These are phyloP conservation scores for Styela plicata DNA, from an alignment of 23 tunicate species.

Conservation along the genomic window DNA sequence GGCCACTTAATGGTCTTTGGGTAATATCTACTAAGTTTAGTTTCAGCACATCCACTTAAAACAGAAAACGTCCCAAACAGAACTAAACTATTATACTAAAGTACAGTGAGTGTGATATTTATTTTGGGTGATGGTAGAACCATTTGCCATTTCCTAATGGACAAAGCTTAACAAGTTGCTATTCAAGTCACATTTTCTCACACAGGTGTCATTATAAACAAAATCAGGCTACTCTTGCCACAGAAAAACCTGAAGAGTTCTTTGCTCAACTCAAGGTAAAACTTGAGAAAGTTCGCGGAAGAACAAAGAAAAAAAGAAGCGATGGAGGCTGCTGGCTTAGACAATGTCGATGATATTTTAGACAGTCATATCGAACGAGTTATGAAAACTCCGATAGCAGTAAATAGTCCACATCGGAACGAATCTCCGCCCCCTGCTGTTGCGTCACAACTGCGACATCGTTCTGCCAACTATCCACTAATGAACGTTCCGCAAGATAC, in stretches of 20 bases:
- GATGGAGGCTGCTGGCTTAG: neutral
- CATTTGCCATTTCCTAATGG: no score
- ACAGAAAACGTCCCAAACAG: no score
- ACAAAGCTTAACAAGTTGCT: no score
- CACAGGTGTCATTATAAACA: slow-evolving; percentile 24
- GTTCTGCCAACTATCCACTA: neutral
- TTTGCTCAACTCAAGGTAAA: slow-evolving; percentile 45
- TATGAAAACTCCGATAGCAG: slow-evolving; percentile 22
- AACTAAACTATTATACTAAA: no score
- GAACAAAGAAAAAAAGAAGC: slow-evolving; percentile 36
- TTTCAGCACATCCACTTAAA: no score
- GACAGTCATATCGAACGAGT: slow-evolving; percentile 31
- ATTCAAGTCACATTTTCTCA: neutral
- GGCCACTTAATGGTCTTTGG: no score
- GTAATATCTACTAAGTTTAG: no score
- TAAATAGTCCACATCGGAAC: slow-evolving; percentile 5
- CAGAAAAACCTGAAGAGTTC: slow-evolving; percentile 68
- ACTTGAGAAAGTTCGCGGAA: slow-evolving; percentile 60
- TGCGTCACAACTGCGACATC: neutral
- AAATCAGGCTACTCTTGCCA: slow-evolving; percentile 70
- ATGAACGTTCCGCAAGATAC: neutral
- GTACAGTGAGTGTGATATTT: no score
- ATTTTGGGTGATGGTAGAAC: no score
- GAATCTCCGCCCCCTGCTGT: slow-evolving; percentile 7
- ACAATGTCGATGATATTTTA: slow-evolving; percentile 20